These are phyloP conservation scores for Operophtera brumata DNA, from an alignment of 2,888 invertebrate species.

Conservation along the genomic window DNA sequence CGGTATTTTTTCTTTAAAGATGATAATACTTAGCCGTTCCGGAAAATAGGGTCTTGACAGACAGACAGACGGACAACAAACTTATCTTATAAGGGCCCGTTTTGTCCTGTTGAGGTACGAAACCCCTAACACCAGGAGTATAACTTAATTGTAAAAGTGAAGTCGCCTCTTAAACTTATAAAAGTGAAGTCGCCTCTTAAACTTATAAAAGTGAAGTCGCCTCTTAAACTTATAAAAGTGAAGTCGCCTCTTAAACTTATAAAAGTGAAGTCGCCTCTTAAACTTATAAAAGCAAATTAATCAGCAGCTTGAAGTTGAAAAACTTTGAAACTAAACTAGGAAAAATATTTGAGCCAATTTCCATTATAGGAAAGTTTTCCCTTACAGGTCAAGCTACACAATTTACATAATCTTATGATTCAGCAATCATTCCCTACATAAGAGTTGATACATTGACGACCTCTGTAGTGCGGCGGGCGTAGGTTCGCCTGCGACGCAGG, in stretches of 20 bases:
- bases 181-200: conserved; percentile 14
- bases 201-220: conserved; percentile 10
- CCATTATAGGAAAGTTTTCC: conserved; percentile 30
- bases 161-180: conserved; percentile 1
- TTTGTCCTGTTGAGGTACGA: too few species aligned
- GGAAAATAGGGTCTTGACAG: too few species aligned
- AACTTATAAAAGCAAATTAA: conserved; percentile 22
- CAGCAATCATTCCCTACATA: not conserved
- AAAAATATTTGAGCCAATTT: conserved; percentile 34
- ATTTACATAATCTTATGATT: too few species aligned
- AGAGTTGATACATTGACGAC: too few species aligned
- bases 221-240: conserved; percentile 18
- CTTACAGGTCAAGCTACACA: conserved; percentile 7
- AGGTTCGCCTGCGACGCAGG: too few species aligned
- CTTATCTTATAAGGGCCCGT: too few species aligned
- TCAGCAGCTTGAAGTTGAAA: conserved; percentile 20
- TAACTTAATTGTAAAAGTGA: too few species aligned
- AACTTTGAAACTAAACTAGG: conserved; percentile 24
- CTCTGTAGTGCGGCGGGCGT: too few species aligned
- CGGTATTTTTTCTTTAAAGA: too few species aligned
- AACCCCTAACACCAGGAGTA: too few species aligned
- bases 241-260: conserved; percentile 11
- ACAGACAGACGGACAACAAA: too few species aligned
- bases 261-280: conserved; percentile 16
- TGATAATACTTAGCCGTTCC: too few species aligned